Base-by-base conservation (phyloP, 2,797 vertebrate genomes). In the Bufotes viridis region DNA sequence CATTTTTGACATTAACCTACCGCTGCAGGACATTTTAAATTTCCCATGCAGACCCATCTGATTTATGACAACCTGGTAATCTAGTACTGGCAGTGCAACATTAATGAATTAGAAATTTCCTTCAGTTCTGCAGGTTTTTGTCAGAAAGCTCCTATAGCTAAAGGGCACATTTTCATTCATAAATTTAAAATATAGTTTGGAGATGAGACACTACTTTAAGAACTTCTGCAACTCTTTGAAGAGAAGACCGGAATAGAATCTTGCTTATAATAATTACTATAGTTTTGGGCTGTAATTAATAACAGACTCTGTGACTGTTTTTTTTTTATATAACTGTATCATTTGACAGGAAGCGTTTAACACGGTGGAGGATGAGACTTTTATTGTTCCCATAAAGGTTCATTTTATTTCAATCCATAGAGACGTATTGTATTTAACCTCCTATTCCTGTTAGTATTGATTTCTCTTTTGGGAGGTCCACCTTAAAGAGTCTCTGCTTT, bases 311-410 rank as follows among this genome's bases (percentile, higher is more conserved):
- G 61, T 18, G 24, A 29, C 51, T 82, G 58, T 7, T 84, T 84
- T 80, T 7, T 84, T 84, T 80, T 84, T 82, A 82, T 53, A 83
- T 82, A 88, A 84, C n/a, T 51, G 74, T 87, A 87, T 83, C 42
- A 78, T 74, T 76, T 87, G 81, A 87, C 81, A 58, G 81, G 81
- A 87, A 75, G 34, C 26, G 81, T 83, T 79, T 88, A 70, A 79
- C 78, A 79, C 82, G 29, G 78, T 15, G 58, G 72, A 88, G 83
- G 75, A 78, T 80, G 75, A 79, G 76, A 55, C 75, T 61, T 88
- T 88, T 88, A 84, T 79, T 88, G 82, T 58, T 88, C 87, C 87
- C 63, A 65, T 88, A 83, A 76, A 80, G 76, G 18, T 74, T 67
- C 79, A 79, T 55, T 78, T 58, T 22, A 65, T 88, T 88, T 84